phyloP scores from a whole-genome alignment of 2,113 vertebrate species.

The Xiphorhynchus elegans region DNA sequence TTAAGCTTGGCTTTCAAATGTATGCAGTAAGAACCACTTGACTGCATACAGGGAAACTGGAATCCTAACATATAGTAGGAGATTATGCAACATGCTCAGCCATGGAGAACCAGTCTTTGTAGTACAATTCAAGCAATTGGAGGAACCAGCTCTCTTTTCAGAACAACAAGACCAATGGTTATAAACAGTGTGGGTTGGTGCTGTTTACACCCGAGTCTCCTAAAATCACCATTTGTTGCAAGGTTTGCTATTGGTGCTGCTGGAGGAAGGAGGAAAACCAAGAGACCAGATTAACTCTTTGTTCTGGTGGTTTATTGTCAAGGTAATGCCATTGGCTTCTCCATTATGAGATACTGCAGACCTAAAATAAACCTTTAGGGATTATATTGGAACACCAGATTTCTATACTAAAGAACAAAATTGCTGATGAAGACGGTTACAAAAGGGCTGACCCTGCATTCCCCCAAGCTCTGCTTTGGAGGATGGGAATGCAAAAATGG shows the following conservation, averaged over 20 bases:
- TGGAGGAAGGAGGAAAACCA: not conserved
- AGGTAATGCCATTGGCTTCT: not conserved
- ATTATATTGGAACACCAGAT: not conserved
- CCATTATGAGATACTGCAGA: not conserved
- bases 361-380: not conserved
- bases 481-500: not conserved
- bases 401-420: not conserved
- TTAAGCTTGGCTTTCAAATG: slow-evolving; percentile 43
- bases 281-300: not conserved
- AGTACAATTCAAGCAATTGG: not conserved
- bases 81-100: not conserved
- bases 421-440: not conserved
- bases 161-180: not conserved
- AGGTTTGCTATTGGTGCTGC: not conserved
- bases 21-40: slow-evolving; percentile 32
- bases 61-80: not conserved
- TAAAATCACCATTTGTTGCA: not conserved
- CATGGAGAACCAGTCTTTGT: not conserved
- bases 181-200: not conserved
- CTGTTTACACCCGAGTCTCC: not conserved
- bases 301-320: not conserved
- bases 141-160: not conserved
- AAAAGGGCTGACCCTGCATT: not conserved
- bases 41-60: not conserved
- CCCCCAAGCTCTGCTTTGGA: not conserved